Base-by-base conservation (phyloP, 2,888 invertebrate species). In the Aromia moschata region DNA sequence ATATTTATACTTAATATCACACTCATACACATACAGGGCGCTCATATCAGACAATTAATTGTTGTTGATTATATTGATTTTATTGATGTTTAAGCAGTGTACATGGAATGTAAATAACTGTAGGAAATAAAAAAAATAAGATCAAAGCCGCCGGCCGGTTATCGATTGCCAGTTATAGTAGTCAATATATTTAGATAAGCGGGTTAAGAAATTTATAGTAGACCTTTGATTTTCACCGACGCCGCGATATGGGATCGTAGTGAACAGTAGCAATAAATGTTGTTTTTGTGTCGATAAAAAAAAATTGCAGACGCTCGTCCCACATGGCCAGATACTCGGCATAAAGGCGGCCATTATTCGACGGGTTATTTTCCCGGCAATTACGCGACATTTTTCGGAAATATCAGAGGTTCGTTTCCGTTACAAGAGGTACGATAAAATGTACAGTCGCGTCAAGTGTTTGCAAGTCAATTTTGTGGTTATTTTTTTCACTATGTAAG, bases 111-210 rank as follows among this genome's bases (percentile, higher is more conserved):
- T 57, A 52, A 45, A 52, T 57, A 57, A 41, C 57, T 57, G 44
- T 51, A 57, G 52, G 52, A 52, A 52, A 52, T 52, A 52, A 52
- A 52, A 41, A 25, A 49, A 52, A 52, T 41, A 41, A 52, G 41
- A 11, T 41, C 41, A 40, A 52, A 52, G 41, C 40, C 16, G 10
- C 61, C 61, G 58, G n/a, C n/a, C 38, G 33, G 31, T 61, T 68
- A 69, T 69, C 67, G 65, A 65, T 69, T 61, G 64, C 60, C 65
- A 68, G 67, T 67, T 62, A 67, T 66, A 61, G 69, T 69, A 69
- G 69, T 69, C 68, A 69, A 69, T 65, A 68, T 67, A 67, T 68
- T 66, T 65, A 64, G 69, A 69, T 68, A 69, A 68, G 54, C 59
- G 60, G 46, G 65, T 68, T 63, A 68, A 64, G 64, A 68, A 67